phyloP scores from a whole-genome alignment of 2,797 vertebrate genomes.

The Gymnothorax javanicus region DNA sequence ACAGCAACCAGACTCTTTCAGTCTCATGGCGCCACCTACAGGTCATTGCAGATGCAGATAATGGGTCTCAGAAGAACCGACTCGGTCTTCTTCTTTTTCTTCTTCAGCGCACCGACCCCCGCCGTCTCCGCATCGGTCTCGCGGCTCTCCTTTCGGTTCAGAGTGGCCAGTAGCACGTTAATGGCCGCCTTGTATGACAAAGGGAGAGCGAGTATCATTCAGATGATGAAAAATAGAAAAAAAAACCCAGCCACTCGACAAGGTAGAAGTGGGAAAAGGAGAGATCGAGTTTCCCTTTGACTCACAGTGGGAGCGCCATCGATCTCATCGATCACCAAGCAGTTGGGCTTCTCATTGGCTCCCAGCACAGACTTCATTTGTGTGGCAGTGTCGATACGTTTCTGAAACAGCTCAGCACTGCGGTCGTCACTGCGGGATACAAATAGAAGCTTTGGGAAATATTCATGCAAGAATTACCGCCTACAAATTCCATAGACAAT shows the following conservation, averaged over 20 bases:
- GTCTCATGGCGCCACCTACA: slow-evolving; percentile 60
- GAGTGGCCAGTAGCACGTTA: slow-evolving; percentile 62
- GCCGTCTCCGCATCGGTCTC: slow-evolving; percentile 19
- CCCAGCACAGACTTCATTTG: slow-evolving; percentile 85
- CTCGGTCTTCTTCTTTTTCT: slow-evolving; percentile 45
- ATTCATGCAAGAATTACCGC: background rate
- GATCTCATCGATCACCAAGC: slow-evolving; percentile 91
- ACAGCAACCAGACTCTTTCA: background rate
- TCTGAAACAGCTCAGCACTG: slow-evolving; percentile 63
- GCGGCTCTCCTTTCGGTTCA: slow-evolving; percentile 58
- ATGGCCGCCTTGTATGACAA: slow-evolving; percentile 63
- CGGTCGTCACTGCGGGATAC: slow-evolving; percentile 70
- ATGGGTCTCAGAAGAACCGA: slow-evolving; percentile 67
- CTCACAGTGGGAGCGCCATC: slow-evolving; percentile 87
- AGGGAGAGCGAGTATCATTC: fast-evolving
- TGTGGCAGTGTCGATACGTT: slow-evolving; percentile 73
- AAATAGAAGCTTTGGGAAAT: background rate
- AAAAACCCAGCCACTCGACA: background rate
- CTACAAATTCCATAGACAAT: background rate
- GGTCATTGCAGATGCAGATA: slow-evolving; percentile 79
- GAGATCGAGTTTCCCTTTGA: slow-evolving; percentile 50
- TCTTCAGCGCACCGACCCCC: background rate
- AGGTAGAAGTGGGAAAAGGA: background rate
- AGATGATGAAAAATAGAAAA: background rate
- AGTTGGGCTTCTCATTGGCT: slow-evolving; percentile 81